Base-by-base conservation (phyloP, 2,888 invertebrate genomes). In the Drosophila paucipuncta region DNA sequence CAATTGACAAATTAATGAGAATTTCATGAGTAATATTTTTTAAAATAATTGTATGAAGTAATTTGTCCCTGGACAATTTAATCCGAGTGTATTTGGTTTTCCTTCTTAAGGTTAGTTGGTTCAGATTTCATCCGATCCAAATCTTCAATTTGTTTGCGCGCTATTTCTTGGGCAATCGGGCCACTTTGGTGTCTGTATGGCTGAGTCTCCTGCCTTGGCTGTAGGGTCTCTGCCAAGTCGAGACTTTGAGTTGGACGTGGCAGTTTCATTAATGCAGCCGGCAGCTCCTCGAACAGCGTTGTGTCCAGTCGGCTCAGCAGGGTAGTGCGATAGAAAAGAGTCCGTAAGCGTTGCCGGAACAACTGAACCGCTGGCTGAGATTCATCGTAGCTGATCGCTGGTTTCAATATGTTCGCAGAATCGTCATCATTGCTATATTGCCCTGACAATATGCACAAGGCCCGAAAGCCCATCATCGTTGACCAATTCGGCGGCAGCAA, bases 271-370 rank as follows among this genome's bases (percentile, higher is more conserved):
- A 89, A 50, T 3, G 64, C 71, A 13, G 97, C 89, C 97, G 83
- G 80, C 37, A 90, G 55, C 97, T 94, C 98, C 97, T 92, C 95
- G 95, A 91, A 96, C 95, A 94, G 30, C 2, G 72, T 1, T 0
- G 92, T 81, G 50, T 85, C 70, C 50, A 93, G 39, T 13, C 93
- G 92, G 55, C 91, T 92, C 5, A 93, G 68, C 10, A 93, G 66
- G 0, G 86, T 85, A 4, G 93, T 92, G 13, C 84, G 86, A 66
- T 86, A 92, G 52, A 93, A 91, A 1, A 92, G 74, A 0, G 78
- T 60, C 3, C 82, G 83, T 31, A 93, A 79, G 2, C 93, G 89
- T 63, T 82, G 74, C 1, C 90, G 89, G 60, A 93, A 93, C 9
- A 71, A 62, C 39, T 82, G 68, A 25, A 92, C 78, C 1, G 88